Evolutionary conservation across 2,113 vertebrate genomes (phyloP), one percentile per base, ranked within the genome.

Genomic region (Mungos mungo): DNA sequence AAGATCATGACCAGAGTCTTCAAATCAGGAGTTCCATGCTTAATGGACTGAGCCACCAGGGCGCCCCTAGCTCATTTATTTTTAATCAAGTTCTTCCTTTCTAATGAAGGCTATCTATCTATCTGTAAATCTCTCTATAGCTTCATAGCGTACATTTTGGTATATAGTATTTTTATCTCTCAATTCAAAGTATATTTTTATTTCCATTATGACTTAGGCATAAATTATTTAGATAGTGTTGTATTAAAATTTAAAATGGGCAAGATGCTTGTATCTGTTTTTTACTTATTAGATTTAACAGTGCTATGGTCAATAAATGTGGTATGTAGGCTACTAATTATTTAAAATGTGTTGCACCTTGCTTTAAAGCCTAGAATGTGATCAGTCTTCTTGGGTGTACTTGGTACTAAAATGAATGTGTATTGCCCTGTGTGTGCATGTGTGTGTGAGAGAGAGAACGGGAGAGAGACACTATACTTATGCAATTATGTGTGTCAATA

Each of bases 231-330:
- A n/a, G 1, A 57, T 83, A 5, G 0, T 21, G 35, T 72, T 88
- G 83, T 66, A n/a, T 83, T 82, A 60, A 87, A 90, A 96, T 88
- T 33, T 50, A 80, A 96, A 88, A 47, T 27, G 3, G 19, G n/a
- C 12, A 84, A 79, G 19, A n/a, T 88, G 1, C 7, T 54, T 65
- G 84, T 83, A 54, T 72, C 2, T 71, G 21, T 79, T 77, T 76
- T 23, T 7, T 54, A 11, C 31, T 87, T 33, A n/a, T 69, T 57
- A 65, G 41, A 86, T 60, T 63, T 69, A 82, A 21, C 18, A 45
- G 13, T 29, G 12, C 31, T 47, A 3, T 68, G 16, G 25, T 71
- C 25, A 86, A 15, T 52, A 81, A 95, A 82, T 13, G 41, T 41
- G 18, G 0, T 45, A 35, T 76, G 27, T 47, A 16, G 68, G n/a